Conservation (phyloP, 2,797 vertebrate species). For the Coluber constrictor region DNA sequence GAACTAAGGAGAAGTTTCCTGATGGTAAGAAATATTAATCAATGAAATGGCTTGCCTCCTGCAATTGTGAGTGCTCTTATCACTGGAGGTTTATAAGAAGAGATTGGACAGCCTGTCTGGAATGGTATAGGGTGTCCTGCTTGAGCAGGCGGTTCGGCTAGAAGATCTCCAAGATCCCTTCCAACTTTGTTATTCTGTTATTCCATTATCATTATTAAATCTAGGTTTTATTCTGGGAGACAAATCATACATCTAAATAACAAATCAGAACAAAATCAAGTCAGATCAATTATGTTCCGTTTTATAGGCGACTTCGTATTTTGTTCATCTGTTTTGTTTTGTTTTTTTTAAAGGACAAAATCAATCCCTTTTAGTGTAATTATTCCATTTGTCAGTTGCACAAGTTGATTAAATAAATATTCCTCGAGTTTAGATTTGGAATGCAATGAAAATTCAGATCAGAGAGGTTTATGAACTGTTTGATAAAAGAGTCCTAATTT, state of each 20-base stretch:
- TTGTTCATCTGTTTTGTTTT: neutral
- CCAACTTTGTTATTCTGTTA: too few species aligned
- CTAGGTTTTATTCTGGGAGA: constrained; percentile 37
- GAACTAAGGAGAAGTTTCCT: too few species aligned
- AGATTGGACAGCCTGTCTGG: too few species aligned
- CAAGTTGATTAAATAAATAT: neutral
- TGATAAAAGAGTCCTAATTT: neutral
- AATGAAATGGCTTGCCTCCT: too few species aligned
- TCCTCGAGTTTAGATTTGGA: neutral
- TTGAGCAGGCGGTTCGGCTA: too few species aligned
- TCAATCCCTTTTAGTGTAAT: neutral
- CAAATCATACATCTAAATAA: constrained; percentile 39
- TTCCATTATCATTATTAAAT: constrained; percentile 47
- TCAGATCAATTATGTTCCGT: constrained; percentile 25
- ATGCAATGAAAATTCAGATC: neutral
- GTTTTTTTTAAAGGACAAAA: neutral
- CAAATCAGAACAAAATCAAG: constrained; percentile 37
- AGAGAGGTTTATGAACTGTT: neutral
- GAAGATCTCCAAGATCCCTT: too few species aligned
- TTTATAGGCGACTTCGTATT: neutral
- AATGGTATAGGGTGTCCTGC: too few species aligned
- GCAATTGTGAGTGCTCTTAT: too few species aligned
- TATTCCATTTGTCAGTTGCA: neutral
- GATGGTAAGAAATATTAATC: too few species aligned
- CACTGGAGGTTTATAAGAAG: too few species aligned